Conservation (phyloP, 2,888 invertebrate species). For the Cataglyphis altisquamis region DNA sequence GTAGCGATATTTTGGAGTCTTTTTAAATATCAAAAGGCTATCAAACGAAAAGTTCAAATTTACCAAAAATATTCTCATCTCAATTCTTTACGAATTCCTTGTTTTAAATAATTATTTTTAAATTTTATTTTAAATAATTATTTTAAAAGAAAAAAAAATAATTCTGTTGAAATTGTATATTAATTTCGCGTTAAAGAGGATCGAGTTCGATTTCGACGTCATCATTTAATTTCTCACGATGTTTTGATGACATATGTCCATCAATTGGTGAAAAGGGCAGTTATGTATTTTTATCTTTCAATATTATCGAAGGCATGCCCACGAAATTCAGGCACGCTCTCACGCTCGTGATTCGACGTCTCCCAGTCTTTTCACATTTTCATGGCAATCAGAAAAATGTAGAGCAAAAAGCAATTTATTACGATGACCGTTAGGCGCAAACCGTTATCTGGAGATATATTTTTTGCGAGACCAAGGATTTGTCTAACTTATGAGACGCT, state of each 20-base stretch:
- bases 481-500: neutral
- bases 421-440: slow-evolving; percentile 51
- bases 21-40: neutral
- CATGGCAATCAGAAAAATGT: neutral
- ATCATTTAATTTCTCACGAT: slow-evolving; percentile 40
- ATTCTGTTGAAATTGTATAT: neutral
- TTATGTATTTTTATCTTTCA: slow-evolving; percentile 54
- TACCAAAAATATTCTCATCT: neutral
- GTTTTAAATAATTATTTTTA: neutral
- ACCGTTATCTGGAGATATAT: slow-evolving; percentile 70
- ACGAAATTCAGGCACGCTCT: slow-evolving; percentile 42
- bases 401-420: slow-evolving; percentile 81
- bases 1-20: slow-evolving; percentile 12
- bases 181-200: neutral
- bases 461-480: slow-evolving; percentile 63
- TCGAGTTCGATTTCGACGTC: slow-evolving; percentile 24
- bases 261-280: slow-evolving; percentile 48
- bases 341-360: slow-evolving; percentile 21
- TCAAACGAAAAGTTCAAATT: slow-evolving; percentile 6
- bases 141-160: neutral
- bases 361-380: neutral
- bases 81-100: neutral
- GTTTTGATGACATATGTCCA: slow-evolving; percentile 58
- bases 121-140: neutral
- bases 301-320: slow-evolving; percentile 31